Percentiles rank a stretch among this genome's conserved stretches.
phyloP scores from a whole-genome alignment of 2,888 invertebrate genomes.

The Mimas tiliae region DNA sequence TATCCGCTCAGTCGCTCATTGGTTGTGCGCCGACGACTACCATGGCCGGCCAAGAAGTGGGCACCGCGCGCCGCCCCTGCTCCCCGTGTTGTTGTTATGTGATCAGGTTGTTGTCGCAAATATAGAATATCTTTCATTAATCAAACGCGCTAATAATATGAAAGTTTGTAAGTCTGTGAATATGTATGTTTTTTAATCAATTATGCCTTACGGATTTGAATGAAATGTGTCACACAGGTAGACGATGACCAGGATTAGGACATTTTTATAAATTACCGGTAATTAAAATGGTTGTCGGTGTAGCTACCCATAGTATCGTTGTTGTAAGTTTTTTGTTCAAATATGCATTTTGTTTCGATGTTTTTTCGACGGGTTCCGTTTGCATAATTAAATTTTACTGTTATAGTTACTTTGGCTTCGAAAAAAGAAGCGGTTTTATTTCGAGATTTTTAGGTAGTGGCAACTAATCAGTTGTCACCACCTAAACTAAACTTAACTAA shows the following conservation, averaged over 20 bases:
- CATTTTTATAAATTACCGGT: background rate
- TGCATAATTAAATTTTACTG: too few relatives aligned
- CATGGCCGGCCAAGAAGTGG: slow-evolving; percentile 45
- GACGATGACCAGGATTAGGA: too few relatives aligned
- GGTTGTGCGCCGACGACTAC: slow-evolving; percentile 38
- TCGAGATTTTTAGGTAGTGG: too few relatives aligned
- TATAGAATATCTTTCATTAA: background rate
- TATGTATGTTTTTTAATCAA: too few relatives aligned
- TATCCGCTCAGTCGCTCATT: slow-evolving; percentile 43
- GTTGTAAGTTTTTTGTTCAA: background rate
- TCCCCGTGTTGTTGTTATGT: slow-evolving; percentile 47
- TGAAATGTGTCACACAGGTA: too few relatives aligned
- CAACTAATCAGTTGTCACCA: too few relatives aligned
- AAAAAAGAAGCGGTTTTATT: background rate
- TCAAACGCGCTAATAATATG: background rate
- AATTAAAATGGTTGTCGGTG: slow-evolving; percentile 1
- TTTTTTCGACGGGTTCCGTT: background rate
- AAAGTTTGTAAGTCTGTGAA: too few relatives aligned
- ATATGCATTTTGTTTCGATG: background rate
- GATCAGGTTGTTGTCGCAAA: slow-evolving; percentile 45
- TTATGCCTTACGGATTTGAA: too few relatives aligned
- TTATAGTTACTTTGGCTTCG: background rate
- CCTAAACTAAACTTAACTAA: too few relatives aligned
- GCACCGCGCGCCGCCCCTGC: slow-evolving; percentile 43
- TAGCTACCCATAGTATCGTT: background rate